Conservation (phyloP, 2,797 vertebrate species). For the Enteromius anoplus region DNA sequence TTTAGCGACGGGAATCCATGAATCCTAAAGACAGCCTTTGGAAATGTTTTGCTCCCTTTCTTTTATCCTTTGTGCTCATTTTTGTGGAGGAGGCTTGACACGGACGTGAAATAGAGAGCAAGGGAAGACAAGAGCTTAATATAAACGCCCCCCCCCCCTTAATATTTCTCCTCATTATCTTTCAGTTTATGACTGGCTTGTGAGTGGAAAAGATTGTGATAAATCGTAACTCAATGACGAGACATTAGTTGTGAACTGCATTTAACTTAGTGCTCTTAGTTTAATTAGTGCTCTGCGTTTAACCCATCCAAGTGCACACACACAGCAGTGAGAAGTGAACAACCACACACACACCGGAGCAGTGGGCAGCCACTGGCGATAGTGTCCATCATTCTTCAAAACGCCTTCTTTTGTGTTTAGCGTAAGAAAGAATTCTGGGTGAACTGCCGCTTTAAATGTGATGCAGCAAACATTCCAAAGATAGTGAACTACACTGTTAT, state of each 20-base stretch:
- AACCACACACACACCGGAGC: no score
- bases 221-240: not conserved
- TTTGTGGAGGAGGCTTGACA: conserved; percentile 34
- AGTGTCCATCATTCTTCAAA: no score
- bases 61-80: conserved; percentile 15
- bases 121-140: conserved; percentile 6
- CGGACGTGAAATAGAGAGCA: conserved; percentile 1
- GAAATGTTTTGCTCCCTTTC: conserved; percentile 8
- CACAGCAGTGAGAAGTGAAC: no score
- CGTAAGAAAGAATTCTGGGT: no score
- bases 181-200: not conserved
- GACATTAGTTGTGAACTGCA: not conserved
- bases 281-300: no score
- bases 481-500: no score
- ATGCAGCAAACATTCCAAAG: no score
- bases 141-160: conserved; percentile 30
- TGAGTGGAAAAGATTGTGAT: not conserved
- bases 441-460: no score
- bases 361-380: no score
- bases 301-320: no score
- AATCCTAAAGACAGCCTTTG: conserved; percentile 13
- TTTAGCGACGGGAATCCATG: conserved; percentile 18
- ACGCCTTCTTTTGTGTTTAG: no score
- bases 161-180: conserved; percentile 21
- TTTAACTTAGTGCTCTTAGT: no score